A percentile compares a stretch with the other conserved stretches of the same genome.
phyloP scores from a whole-genome alignment of 2,113 vertebrate genomes.

The Pungitius pungitius region DNA sequence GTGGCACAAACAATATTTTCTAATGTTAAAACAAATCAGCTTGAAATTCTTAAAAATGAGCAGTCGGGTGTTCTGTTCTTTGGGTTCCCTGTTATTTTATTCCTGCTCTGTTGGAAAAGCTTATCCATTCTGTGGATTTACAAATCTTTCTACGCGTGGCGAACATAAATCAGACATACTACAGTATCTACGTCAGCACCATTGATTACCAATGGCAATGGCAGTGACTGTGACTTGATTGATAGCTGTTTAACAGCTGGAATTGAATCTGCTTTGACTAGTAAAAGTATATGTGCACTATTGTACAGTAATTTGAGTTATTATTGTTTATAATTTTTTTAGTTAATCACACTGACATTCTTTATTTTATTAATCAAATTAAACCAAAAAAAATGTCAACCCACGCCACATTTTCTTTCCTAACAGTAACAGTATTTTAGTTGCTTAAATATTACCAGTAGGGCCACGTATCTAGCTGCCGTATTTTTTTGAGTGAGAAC shows the following conservation, averaged over 20 bases:
- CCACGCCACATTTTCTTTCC: no score
- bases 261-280: conserved; percentile 12
- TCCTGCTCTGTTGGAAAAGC: conserved; percentile 12
- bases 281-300: neutral
- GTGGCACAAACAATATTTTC: conserved; percentile 1
- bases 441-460: no score
- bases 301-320: neutral
- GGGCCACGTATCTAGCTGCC: neutral
- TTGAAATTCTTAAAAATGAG: neutral
- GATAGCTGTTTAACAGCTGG: conserved; percentile 15
- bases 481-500: neutral
- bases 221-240: conserved; percentile 2
- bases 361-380: no score
- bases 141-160: conserved; percentile 9
- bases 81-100: neutral
- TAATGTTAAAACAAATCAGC: neutral
- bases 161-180: conserved; percentile 27
- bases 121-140: conserved; percentile 38
- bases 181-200: neutral
- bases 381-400: no score
- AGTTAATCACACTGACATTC: no score
- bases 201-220: conserved; percentile 23
- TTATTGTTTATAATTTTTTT: no score
- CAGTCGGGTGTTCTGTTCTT: neutral
- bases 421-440: no score